A percentile compares a stretch with the other conserved stretches of the same genome.
phyloP scores from a whole-genome alignment of 2,797 vertebrate genomes.

The Pogonophryne albipinna region DNA sequence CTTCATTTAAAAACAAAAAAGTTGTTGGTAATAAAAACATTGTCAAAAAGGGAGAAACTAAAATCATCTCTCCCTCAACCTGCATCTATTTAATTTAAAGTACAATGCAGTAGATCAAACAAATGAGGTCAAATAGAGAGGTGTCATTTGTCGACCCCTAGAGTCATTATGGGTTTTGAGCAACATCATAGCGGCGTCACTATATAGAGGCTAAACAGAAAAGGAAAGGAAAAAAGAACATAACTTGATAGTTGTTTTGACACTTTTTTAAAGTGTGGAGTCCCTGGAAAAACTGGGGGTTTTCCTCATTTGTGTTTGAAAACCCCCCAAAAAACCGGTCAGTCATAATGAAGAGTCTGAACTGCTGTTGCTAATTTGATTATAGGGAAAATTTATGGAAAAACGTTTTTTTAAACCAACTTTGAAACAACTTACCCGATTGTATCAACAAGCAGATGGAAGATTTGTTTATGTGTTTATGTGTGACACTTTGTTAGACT shows the following conservation, averaged over 20 bases:
- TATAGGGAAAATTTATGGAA: neutral
- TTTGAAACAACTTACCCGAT: neutral
- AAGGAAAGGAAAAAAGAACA: conserved; percentile 12
- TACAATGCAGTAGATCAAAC: neutral
- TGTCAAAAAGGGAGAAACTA: conserved; percentile 6
- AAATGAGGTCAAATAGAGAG: neutral
- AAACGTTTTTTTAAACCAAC: conserved; percentile 4
- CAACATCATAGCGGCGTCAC: neutral
- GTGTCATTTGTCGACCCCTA: neutral
- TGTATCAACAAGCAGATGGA: neutral
- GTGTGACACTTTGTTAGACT: neutral
- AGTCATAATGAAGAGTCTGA: neutral
- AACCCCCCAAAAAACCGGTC: neutral
- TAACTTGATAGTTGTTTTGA: conserved; percentile 19
- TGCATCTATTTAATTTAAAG: neutral
- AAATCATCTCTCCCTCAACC: neutral
- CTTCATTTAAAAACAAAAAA: conserved; percentile 17
- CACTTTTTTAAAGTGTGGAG: neutral
- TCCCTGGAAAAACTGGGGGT: conserved; percentile 11
- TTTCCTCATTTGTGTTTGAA: conserved; percentile 21
- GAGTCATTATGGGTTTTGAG: neutral
- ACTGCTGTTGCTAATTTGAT: conserved; percentile 14
- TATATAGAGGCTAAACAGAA: neutral
- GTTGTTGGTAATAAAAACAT: neutral
- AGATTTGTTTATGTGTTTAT: neutral